phyloP scores from a whole-genome alignment of 2,888 invertebrate species.

The Cryptophagus acutangulus region DNA sequence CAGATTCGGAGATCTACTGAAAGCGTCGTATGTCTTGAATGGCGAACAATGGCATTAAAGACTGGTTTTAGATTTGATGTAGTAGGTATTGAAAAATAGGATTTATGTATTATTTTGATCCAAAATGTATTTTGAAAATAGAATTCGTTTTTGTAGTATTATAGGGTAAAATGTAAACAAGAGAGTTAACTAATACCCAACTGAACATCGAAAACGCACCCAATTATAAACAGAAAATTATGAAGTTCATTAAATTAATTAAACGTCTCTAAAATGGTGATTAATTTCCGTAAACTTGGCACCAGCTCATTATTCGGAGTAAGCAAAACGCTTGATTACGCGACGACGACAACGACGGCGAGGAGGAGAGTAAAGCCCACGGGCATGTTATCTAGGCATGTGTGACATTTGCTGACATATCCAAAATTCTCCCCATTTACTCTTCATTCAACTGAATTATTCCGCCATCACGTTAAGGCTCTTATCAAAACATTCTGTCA shows the following conservation, averaged over 20 bases:
- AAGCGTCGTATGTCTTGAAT: too few species aligned
- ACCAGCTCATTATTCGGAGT: conserved; percentile 17
- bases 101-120: neutral
- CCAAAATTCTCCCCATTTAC: conserved; percentile 19
- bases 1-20: too few species aligned
- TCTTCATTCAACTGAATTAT: conserved; percentile 13
- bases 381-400: conserved; percentile 19
- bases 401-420: conserved; percentile 23
- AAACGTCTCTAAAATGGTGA: conserved; percentile 15
- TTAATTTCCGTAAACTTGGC: conserved; percentile 21
- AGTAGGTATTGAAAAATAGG: neutral
- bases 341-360: conserved; percentile 5
- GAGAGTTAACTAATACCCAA: neutral
- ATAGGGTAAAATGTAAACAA: too few species aligned
- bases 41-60: too few species aligned
- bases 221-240: neutral
- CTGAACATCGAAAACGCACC: neutral
- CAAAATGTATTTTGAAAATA: neutral
- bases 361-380: conserved; percentile 16
- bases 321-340: conserved; percentile 21
- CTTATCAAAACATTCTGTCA: conserved; percentile 4
- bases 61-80: neutral
- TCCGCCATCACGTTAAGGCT: conserved; percentile 1
- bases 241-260: conserved; percentile 15
- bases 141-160: neutral